These are phyloP conservation scores for Stercorarius parasiticus DNA, from an alignment of 2,113 vertebrate species.

Conservation along the genomic window DNA sequence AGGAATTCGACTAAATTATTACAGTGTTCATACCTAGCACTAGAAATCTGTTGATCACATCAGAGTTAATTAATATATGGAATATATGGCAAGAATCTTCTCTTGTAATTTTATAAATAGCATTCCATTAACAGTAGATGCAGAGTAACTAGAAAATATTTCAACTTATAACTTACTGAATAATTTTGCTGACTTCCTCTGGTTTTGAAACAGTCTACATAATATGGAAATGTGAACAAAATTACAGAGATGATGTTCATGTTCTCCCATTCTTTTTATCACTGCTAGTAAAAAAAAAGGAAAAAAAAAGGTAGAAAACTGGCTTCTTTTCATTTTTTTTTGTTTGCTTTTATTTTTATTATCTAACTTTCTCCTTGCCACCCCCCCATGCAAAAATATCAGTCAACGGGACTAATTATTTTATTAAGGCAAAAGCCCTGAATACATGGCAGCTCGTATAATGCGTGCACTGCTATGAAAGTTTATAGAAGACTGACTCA, in stretches of 20 bases:
- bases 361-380: background rate
- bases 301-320: background rate
- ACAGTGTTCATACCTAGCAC: background rate
- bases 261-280: background rate
- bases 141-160: background rate
- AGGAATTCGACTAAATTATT: background rate
- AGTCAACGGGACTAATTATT: background rate
- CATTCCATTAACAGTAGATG: background rate
- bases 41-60: background rate
- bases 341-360: background rate
- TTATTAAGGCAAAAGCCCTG: background rate
- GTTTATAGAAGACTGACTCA: background rate
- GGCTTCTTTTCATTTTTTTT: background rate
- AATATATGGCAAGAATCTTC: background rate
- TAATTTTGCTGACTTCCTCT: background rate
- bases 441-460: background rate
- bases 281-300: background rate
- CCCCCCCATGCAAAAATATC: accelerated
- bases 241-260: background rate
- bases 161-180: background rate
- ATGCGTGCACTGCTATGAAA: background rate
- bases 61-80: background rate
- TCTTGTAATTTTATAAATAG: background rate
- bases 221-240: background rate
- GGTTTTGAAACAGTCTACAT: background rate